Evolutionary conservation across 2,888 invertebrate genomes (phyloP), one percentile per base, ranked within the genome.

Genomic region (Pardosa pseudoannulata): DNA sequence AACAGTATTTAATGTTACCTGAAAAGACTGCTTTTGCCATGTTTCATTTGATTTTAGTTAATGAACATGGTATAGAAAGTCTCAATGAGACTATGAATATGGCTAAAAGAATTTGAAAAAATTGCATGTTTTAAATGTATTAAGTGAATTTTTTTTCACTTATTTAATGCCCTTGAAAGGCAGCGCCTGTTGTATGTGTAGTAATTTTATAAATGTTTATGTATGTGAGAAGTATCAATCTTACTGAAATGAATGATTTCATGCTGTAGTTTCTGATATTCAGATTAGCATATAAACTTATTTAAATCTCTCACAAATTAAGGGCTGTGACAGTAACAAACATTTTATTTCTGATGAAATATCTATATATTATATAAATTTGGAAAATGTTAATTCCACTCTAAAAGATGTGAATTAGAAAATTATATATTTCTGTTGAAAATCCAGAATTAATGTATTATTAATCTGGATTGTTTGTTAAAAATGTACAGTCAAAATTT

Each of bases 191-290:
- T 78, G 76, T 41, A 78, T 68, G 76, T 78, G 76, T 78, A 73
- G 56, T 73, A 78, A 68, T 78, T 78, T 78, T 78, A 78, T 67
- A 78, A 68, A 78, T 78, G 68, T 78, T 68, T 68, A 32, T 68
- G 68, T 67, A 67, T 68, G 50, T 68, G 36, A 68, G 56, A 56
- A 7, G 5, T 56, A 23, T 56, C 56, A 56, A 56, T 56, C 56
- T 23, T 56, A 56, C 56, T 23, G 29, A 78, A 78, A 68, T 68
- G 68, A 50, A 50, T 78, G 41, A 56, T 78, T 79, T 79, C 46
- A 64, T 79, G 71, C 64, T 72, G 79, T 79, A 79, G 79, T 79
- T 79, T 79, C 79, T 79, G 79, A 79, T 79, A 79, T 79, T 79
- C 79, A 79, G 79, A 79, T 79, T 79, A 72, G 64, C 79, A 72